A percentile compares a stretch with the other conserved stretches of the same genome.
phyloP scores from a whole-genome alignment of 2,113 vertebrate genomes.

The Xyrauchen texanus region DNA sequence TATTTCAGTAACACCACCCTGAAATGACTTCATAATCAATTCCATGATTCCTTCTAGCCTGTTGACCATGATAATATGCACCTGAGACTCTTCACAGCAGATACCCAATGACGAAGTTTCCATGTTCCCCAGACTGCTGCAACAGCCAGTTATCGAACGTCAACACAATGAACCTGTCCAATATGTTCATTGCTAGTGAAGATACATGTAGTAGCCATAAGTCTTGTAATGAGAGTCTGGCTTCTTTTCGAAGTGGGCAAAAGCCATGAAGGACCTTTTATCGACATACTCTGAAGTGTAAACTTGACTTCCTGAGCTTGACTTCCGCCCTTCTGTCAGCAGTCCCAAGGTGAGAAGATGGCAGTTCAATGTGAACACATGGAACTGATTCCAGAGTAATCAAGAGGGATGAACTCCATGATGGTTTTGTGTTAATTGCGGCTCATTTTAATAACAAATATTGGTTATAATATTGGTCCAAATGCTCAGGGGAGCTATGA shows the following conservation, averaged over 20 bases:
- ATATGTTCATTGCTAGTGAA: background rate
- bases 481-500: slow-evolving; percentile 38
- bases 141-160: background rate
- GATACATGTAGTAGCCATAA: background rate
- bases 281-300: background rate
- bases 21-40: slow-evolving; percentile 31
- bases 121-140: background rate
- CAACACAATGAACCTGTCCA: background rate
- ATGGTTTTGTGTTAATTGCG: slow-evolving; percentile 33
- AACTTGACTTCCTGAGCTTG: slow-evolving; percentile 15
- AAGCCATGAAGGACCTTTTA: slow-evolving; percentile 13
- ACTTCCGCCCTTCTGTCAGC: slow-evolving; percentile 3
- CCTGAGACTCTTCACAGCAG: background rate
- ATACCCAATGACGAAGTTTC: background rate
- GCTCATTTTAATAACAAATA: slow-evolving; percentile 45
- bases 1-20: background rate
- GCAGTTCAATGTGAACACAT: slow-evolving; percentile 38
- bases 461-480: slow-evolving; percentile 29
- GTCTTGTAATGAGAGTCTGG: background rate
- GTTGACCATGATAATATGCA: background rate
- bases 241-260: slow-evolving; percentile 12
- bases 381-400: slow-evolving; percentile 27
- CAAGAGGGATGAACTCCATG: slow-evolving; percentile 7
- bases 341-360: slow-evolving; percentile 21
- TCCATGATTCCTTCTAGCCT: slow-evolving; percentile 8